Percentiles rank a stretch among this genome's conserved stretches.
Evolutionary conservation across 2,888 invertebrate species (phyloP).

Genomic region (Lapara coniferarum): DNA sequence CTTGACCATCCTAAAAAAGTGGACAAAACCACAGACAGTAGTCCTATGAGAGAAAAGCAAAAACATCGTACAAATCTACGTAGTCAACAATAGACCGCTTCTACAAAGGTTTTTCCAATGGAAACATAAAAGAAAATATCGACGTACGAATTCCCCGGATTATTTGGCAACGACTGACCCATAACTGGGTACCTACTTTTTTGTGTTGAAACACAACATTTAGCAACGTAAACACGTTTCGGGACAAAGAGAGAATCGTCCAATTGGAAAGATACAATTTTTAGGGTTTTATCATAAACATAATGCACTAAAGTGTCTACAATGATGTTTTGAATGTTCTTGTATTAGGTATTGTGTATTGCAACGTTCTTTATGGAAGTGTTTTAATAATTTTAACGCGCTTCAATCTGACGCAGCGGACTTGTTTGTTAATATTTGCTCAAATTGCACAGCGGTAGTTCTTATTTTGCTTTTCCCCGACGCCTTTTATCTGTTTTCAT

Average conservation of each 20-base stretch:
- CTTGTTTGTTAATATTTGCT: conserved; percentile 16
- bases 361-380: conserved; percentile 1
- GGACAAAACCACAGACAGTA: conserved; percentile 34
- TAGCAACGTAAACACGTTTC: conserved; percentile 30
- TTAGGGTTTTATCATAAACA: conserved; percentile 24
- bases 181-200: conserved; percentile 40
- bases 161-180: conserved; percentile 51
- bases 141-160: conserved; percentile 50
- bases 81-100: conserved; percentile 55
- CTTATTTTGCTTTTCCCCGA: background rate
- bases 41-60: conserved; percentile 45
- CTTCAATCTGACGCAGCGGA: background rate
- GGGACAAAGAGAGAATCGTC: conserved; percentile 27
- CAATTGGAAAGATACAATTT: conserved; percentile 26
- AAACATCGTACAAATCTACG: conserved; percentile 53
- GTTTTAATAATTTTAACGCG: conserved; percentile 1
- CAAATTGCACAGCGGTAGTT: conserved; percentile 10
- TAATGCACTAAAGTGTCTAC: conserved; percentile 11
- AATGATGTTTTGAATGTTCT: background rate
- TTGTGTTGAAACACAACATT: conserved; percentile 32
- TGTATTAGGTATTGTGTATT: conserved; percentile 2
- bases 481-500: conserved; percentile 11
- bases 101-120: conserved; percentile 52
- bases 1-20: conserved; percentile 35
- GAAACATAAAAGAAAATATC: conserved; percentile 61